phyloP scores from a whole-genome alignment of 37 sponge, comb jelly and placozoan species.

The Hormiphora californensis region DNA sequence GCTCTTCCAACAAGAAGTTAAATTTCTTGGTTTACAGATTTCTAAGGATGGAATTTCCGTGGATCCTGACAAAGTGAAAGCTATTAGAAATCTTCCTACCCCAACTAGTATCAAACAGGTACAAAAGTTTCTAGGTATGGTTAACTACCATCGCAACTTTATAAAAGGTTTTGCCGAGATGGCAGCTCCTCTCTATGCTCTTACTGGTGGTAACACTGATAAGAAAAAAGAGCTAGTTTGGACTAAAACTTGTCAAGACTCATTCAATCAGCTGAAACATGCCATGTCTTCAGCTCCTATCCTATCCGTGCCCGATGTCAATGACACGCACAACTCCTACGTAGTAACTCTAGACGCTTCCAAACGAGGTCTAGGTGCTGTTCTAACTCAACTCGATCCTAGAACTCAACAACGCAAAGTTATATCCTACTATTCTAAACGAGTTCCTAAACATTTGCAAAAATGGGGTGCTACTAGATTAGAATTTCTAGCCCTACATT shows the following conservation, averaged over 20 bases:
- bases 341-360: neutral
- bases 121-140: constrained; percentile 48
- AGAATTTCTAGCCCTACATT: constrained; percentile 10
- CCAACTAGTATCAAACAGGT: constrained; percentile 7
- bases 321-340: constrained; percentile 10
- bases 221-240: neutral
- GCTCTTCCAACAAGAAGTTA: neutral
- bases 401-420: constrained; percentile 5
- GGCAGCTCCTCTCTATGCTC: neutral
- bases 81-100: constrained; percentile 10
- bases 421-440: constrained; percentile 13
- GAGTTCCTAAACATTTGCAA: constrained; percentile 45
- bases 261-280: neutral
- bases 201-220: too few species aligned
- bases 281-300: constrained; percentile 34
- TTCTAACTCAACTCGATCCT: constrained; percentile 1
- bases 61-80: neutral
- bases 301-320: neutral
- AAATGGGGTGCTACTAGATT: constrained; percentile 43
- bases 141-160: constrained; percentile 18
- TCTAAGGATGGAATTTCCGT: neutral
- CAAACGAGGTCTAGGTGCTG: constrained; percentile 27
- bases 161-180: neutral
- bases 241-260: constrained; percentile 10
- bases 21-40: neutral